Evolutionary conservation across 2,113 vertebrate genomes (phyloP).

Genomic region (Nyctibius bracteatus): DNA sequence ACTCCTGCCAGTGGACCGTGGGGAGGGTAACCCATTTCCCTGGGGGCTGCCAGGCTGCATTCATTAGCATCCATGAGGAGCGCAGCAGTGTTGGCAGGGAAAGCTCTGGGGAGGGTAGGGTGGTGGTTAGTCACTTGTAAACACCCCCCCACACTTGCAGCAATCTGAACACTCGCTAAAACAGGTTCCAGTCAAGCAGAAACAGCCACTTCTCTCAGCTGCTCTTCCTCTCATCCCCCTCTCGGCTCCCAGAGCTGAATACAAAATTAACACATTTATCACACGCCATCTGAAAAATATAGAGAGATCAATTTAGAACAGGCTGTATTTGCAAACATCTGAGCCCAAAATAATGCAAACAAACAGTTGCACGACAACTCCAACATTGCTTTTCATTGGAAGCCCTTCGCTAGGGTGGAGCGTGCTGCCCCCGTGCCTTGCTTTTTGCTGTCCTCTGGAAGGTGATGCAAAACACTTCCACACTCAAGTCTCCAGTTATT

Average conservation of each 20-base stretch:
- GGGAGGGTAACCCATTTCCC: not conserved
- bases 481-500: not conserved
- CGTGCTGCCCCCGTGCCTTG: not conserved
- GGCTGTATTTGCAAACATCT: conserved; percentile 60
- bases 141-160: not conserved
- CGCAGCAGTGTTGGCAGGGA: fast-evolving
- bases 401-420: not conserved
- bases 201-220: not conserved
- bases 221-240: not conserved
- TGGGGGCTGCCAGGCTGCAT: not conserved
- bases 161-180: not conserved
- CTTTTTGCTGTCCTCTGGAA: not conserved
- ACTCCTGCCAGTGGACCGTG: fast-evolving
- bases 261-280: conserved; percentile 50
- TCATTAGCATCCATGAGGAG: fast-evolving
- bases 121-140: not conserved
- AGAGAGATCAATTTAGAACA: conserved; percentile 22
- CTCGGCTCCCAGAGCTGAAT: not conserved
- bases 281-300: not conserved
- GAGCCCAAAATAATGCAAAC: conserved; percentile 36
- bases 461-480: not conserved
- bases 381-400: not conserved
- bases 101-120: not conserved
- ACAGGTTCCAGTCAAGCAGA: not conserved
- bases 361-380: not conserved